These are phyloP conservation scores for Nannoperca australis DNA, from an alignment of 2,797 vertebrate genomes.

Conservation along the genomic window DNA sequence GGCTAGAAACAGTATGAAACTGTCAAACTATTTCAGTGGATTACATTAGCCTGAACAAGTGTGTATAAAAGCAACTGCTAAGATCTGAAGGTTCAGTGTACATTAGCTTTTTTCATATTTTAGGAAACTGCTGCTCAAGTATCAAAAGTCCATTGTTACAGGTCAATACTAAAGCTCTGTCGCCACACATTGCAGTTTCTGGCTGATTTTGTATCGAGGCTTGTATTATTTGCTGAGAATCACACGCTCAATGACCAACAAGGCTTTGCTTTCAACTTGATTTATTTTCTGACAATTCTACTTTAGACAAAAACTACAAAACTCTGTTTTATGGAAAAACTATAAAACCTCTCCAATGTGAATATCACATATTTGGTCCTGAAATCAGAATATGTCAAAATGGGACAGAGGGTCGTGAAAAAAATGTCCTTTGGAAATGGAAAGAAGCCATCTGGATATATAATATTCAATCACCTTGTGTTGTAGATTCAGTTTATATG, in stretches of 20 bases:
- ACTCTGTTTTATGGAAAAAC: neutral
- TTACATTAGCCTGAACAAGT: neutral
- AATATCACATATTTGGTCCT: neutral
- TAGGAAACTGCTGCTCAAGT: neutral
- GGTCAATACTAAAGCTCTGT: neutral
- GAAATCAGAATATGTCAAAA: neutral
- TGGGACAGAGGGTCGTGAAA: neutral
- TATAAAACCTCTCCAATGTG: neutral
- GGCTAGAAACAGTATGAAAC: neutral
- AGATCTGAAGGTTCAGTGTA: neutral
- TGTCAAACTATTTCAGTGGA: constrained; percentile 1
- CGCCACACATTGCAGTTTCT: neutral
- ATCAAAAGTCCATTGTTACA: neutral
- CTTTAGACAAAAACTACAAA: neutral
- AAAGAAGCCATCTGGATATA: neutral
- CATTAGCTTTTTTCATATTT: neutral
- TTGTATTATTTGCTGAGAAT: neutral
- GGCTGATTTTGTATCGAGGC: too few relatives aligned
- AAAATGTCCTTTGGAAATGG: neutral
- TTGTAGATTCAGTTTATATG: neutral
- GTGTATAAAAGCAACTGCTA: neutral
- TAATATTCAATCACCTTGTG: neutral
- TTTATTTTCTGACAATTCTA: neutral
- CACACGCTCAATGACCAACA: neutral
- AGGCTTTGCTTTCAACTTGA: neutral